Percentiles rank a stretch among this genome's conserved stretches.
Conservation (phyloP, 30 jellyfish, hydroid and myxozoan genomes). For the Aurelia sp. region DNA sequence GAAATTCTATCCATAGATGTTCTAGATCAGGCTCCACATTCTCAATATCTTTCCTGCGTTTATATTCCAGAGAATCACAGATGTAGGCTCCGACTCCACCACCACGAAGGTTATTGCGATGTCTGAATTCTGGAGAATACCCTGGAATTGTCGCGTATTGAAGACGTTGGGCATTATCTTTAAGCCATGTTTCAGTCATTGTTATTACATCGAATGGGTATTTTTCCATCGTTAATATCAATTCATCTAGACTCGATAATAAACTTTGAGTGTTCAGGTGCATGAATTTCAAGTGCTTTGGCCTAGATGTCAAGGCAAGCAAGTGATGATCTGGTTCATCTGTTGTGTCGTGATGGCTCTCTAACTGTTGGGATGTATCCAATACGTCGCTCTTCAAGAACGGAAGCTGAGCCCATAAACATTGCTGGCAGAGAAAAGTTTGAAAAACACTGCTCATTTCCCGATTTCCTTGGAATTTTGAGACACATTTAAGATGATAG, state of each 20-base stretch:
- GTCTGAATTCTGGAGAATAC: slow-evolving; percentile 46
- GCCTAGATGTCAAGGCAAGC: slow-evolving; percentile 23
- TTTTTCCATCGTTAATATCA: slow-evolving; percentile 21
- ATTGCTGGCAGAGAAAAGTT: slow-evolving; percentile 1
- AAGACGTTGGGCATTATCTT: slow-evolving; percentile 53
- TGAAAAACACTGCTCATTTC: slow-evolving; percentile 1
- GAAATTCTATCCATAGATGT: slow-evolving; percentile 4
- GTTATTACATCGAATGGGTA: slow-evolving; percentile 60
- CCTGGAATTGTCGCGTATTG: slow-evolving; percentile 65
- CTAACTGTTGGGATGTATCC: slow-evolving; percentile 6
- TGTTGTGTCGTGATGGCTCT: slow-evolving; percentile 3
- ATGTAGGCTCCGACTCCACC: slow-evolving; percentile 76
- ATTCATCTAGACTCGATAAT: slow-evolving; percentile 55
- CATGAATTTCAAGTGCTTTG: slow-evolving; percentile 10
- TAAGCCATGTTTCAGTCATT: slow-evolving; percentile 68
- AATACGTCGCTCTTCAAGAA: not conserved
- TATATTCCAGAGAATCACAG: slow-evolving; percentile 35
- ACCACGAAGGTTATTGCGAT: slow-evolving; percentile 49
- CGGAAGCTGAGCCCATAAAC: slow-evolving; percentile 21
- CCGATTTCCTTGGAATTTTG: not conserved
- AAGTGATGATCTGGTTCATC: slow-evolving; percentile 2
- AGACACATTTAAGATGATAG: not conserved
- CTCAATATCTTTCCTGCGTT: slow-evolving; percentile 49
- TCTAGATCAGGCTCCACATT: slow-evolving; percentile 47
- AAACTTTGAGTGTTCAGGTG: slow-evolving; percentile 67